phyloP scores from a whole-genome alignment of 2,888 invertebrate genomes.

The Trissonchulus latispiculum region DNA sequence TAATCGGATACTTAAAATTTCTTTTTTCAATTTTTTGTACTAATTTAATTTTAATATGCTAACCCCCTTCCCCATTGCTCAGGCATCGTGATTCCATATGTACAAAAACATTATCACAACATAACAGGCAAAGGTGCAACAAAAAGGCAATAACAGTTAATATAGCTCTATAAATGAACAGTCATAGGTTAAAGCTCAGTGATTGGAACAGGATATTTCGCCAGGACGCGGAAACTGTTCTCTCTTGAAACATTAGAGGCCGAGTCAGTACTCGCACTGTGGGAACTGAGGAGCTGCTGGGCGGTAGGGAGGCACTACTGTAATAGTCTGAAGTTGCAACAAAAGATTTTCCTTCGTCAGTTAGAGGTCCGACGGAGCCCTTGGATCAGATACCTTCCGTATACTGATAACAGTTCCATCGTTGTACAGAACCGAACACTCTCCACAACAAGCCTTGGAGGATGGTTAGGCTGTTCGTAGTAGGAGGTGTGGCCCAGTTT shows the following conservation, averaged over 20 bases:
- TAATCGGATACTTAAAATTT: no score
- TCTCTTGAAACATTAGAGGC: constrained; percentile 13
- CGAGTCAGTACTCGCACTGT: not conserved
- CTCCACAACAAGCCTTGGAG: no score
- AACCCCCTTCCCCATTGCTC: no score
- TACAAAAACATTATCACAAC: no score
- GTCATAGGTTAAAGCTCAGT: constrained; percentile 21
- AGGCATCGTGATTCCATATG: no score
- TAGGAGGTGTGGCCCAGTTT: not conserved
- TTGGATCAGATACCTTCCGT: not conserved
- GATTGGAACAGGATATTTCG: constrained; percentile 21
- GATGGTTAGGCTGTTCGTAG: no score
- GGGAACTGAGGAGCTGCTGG: not conserved
- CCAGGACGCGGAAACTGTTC: constrained; percentile 19
- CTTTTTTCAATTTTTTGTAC: no score
- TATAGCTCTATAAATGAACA: no score
- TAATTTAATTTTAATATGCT: no score
- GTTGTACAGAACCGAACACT: not conserved
- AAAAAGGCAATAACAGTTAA: no score
- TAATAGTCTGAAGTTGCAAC: constrained; percentile 20
- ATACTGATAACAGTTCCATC: constrained; percentile 17
- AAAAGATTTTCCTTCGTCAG: not conserved
- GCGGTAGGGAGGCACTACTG: constrained; percentile 14
- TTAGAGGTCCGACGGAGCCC: no score
- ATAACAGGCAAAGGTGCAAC: no score